Base-by-base conservation (phyloP, 2,113 vertebrate species). In the Pitta sordida region DNA sequence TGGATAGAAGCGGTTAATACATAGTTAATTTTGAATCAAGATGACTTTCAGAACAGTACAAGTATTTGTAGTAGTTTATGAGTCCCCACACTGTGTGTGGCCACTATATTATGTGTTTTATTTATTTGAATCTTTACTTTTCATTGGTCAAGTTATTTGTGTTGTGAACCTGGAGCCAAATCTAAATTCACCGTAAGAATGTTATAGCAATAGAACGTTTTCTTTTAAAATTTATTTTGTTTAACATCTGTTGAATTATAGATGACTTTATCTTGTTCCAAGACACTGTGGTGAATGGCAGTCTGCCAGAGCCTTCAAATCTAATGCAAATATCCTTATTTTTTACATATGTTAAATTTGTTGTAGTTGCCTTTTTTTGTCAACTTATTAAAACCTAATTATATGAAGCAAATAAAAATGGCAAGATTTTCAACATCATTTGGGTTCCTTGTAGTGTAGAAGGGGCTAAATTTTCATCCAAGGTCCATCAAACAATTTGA, bases 221-320 rank as follows among this genome's bases (percentile, higher is more conserved):
- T 70, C 48, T 63, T 90, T 94, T 96, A 7, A n/a, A n/a, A n/a
- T 34, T 88, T 82, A 88, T 88, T 96, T 85, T 77, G 43, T 75
- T 92, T 95, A 96, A 95, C 97, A 97, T 98, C 95, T 98, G 97
- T 96, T 98, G 96, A 97, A 77, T 95, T 97, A 97, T 95, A 80
- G 85, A 82, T 96, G 93, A 97, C 85, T 98, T 98, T 96, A 96
- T 94, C 95, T 96, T 94, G 89, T 97, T 98, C 97, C 97, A 97
- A 97, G 89, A 91, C 68, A 79, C 90, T 96, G 95, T 97, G 95
- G 96, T 96, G 83, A 85, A 82, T 97, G 97, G 97, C 96, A 94
- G 48, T 63, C 76, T 52, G 89, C 97, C 97, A 97, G 48, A 79
- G 94, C 41, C 74, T 96, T 84, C 64, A 95, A 96, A 95, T 73